Base-by-base conservation (phyloP, 2,113 vertebrate genomes). In the Bubo bubo region DNA sequence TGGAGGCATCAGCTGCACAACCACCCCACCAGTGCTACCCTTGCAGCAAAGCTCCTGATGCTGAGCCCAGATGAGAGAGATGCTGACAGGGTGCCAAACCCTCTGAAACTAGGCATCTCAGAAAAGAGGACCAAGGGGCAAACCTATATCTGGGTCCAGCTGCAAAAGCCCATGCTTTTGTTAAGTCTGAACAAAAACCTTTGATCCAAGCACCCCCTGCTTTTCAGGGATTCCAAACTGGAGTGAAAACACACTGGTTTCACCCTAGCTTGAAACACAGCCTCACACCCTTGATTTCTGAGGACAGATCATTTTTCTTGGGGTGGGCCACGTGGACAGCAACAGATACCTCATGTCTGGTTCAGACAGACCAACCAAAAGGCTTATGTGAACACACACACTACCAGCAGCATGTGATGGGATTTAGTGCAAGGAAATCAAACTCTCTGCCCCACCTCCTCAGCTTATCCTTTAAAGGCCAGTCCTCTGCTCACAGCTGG, bases 401-500 rank as follows among this genome's bases (percentile, higher is more conserved):
- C 66, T 62, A 90, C 79, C 77, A 95, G 71, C 91, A 95, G 95
- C 93, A 91, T 95, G 94, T 89, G 95, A 91, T 79, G 41, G 86
- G 89, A 64, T 95, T 97, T 94, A 97, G 55, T 43, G 47, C 67
- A 59, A 87, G 60, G 93, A 97, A 97, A 96, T 79, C 73, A 63
- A 97, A 95, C 93, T 70, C 97, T n/a, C 66, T 97, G 67, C 93
- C 72, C 94, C 81, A 88, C 86, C 96, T 95, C 79, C 87, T 56
- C 35, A 82, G 77, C 22, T 95, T 97, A 97, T 88, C 62, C 85
- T 95, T 96, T 97, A 97, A 97, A 97, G 95, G 95, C 87, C 93
- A 89, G 90, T 96, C 87, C 95, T 96, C 83, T 88, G 96, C 94
- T 95, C 97, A 96, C 97, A 98, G 97, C 97, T 97, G 97, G 97